Evolutionary conservation across 2,113 vertebrate species (phyloP), one percentile per base, ranked within the genome.

Genomic region (Isichthys henryi): DNA sequence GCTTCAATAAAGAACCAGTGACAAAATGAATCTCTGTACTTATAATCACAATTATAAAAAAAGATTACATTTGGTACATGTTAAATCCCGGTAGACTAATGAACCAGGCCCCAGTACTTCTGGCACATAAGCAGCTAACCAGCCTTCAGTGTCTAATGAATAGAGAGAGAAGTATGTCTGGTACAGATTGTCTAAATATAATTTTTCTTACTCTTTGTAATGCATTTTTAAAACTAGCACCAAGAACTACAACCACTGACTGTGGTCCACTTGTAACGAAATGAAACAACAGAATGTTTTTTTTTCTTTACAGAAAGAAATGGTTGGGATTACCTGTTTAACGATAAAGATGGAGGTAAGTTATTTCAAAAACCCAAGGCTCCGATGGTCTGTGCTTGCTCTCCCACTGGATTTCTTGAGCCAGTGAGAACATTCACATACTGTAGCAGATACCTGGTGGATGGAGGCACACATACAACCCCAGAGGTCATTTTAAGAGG

Each of bases 401-500:
- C 31, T 13, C 74, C 5, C 74, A 43, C 74, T 80, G 74, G 74
- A 43, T 80, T 19, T 43, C 31, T 10, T 80, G 15, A 43, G 35
- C 74, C 74, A 39, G 15, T 80, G 74, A 80, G 74, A 80, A 43
- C 35, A 80, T 80, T 43, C 15, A 17, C 31, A 39, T 39, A 39
- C 39, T 39, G 39, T 39, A 80, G 31, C 35, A 1, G 15, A 80
- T 19, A 80, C 74, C 35, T 80, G 13, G 88, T 88, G 91, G 93
- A 91, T 91, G 92, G 93, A 90, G 88, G 91, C 88, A 85, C 89
- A 92, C 91, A 92, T 80, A 89, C 88, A 89, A 80, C 91, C 56
- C 91, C 77, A 39, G 90, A 93, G 94, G 94, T 95, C 93, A 94
- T 93, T 94, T 95, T 95, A 92, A 94, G 94, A 95, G 93, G 91